Percentiles rank a stretch among this genome's conserved stretches.
phyloP scores from a whole-genome alignment of 2,113 vertebrate genomes.

The Epinephelus lanceolatus region DNA sequence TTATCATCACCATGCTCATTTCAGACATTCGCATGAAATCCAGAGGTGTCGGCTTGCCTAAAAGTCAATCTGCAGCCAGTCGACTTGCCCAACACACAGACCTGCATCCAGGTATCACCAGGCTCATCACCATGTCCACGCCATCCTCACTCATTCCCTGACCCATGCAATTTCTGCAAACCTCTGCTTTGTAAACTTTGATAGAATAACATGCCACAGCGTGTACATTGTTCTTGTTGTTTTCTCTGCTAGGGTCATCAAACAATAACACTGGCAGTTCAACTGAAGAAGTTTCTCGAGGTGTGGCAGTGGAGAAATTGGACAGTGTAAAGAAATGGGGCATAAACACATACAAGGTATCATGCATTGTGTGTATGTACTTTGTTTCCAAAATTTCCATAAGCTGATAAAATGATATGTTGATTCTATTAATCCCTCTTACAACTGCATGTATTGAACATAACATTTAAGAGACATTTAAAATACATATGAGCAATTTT shows the following conservation, averaged over 20 bases:
- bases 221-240: neutral
- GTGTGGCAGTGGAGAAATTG: slow-evolving; percentile 95
- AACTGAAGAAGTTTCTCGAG: slow-evolving; percentile 89
- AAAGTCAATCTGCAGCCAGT: slow-evolving; percentile 83
- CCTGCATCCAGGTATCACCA: slow-evolving; percentile 81
- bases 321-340: slow-evolving; percentile 98
- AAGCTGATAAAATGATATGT: neutral
- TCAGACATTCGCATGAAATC: slow-evolving; percentile 88
- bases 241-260: slow-evolving; percentile 84
- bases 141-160: slow-evolving; percentile 32
- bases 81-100: slow-evolving; percentile 83
- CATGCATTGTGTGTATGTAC: neutral
- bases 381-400: neutral
- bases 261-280: slow-evolving; percentile 85
- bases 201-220: neutral
- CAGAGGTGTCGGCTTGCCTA: slow-evolving; percentile 77
- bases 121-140: slow-evolving; percentile 39
- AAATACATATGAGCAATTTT: neutral
- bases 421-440: neutral
- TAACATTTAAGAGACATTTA: neutral
- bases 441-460: neutral
- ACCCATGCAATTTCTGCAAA: neutral
- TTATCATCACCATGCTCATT: slow-evolving; percentile 63
- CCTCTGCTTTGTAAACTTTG: neutral
- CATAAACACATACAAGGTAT: slow-evolving; percentile 97